phyloP scores from a whole-genome alignment of 1,140 invertebrate genomes.

The Campoletis sonorensis region DNA sequence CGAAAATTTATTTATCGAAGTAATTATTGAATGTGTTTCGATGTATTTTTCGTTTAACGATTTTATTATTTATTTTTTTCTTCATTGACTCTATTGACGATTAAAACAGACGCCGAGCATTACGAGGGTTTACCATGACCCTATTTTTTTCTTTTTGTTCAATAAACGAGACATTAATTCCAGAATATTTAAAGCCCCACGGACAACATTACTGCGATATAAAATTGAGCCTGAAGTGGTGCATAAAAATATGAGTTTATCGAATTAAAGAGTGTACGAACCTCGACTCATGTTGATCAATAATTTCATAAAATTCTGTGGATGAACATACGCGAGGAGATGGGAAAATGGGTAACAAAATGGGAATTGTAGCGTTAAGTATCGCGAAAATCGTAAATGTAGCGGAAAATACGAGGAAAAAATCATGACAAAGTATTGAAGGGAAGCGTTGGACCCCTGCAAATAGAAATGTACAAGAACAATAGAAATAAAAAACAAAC shows the following conservation, averaged over 20 bases:
- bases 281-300: neutral
- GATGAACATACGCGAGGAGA: neutral
- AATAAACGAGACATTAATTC: neutral
- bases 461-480: constrained; percentile 2
- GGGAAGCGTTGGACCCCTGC: constrained; percentile 3
- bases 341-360: neutral
- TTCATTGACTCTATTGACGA: too few relatives aligned
- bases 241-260: neutral
- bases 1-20: too few relatives aligned
- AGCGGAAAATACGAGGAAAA: constrained; percentile 13
- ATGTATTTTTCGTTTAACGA: too few relatives aligned
- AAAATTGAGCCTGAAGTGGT: neutral
- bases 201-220: too few relatives aligned
- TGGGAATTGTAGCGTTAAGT: constrained; percentile 8
- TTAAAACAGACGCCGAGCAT: too few relatives aligned
- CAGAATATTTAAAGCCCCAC: neutral
- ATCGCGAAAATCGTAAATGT: neutral
- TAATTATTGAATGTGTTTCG: too few relatives aligned
- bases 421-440: constrained; percentile 15
- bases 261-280: neutral
- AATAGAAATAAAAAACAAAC: neutral
- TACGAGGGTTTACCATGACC: too few relatives aligned
- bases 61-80: too few relatives aligned
- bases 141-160: too few relatives aligned
- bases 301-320: neutral